Percentiles rank a stretch among this genome's conserved stretches.
phyloP scores from a whole-genome alignment of 2,113 vertebrate genomes.

The Rafetus swinhoei region DNA sequence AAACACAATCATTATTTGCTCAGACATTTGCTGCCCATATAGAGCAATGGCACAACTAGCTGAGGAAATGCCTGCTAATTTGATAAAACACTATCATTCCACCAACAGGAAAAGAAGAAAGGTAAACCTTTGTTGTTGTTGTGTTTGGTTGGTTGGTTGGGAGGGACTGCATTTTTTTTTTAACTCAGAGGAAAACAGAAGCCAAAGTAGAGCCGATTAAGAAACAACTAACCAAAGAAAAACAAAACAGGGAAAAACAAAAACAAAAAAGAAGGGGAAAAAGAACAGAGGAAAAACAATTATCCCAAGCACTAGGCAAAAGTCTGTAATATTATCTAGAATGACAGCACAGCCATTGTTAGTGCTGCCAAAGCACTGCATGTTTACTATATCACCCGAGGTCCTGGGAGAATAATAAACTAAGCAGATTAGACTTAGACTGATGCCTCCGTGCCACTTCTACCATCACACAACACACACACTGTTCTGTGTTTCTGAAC shows the following conservation, averaged over 20 bases:
- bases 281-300: constrained; percentile 70
- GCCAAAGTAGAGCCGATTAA: constrained; percentile 19
- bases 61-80: background rate
- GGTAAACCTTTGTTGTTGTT: background rate
- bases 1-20: background rate
- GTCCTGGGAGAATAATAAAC: constrained; percentile 77
- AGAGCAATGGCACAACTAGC: background rate
- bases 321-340: constrained; percentile 77
- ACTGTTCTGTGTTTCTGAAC: constrained; percentile 52
- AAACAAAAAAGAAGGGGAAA: constrained; percentile 48
- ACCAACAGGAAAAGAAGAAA: constrained; percentile 44
- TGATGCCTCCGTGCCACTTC: constrained; percentile 59
- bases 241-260: background rate
- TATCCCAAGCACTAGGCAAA: constrained; percentile 63
- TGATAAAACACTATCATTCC: constrained; percentile 18
- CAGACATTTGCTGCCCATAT: background rate
- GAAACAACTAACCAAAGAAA: background rate
- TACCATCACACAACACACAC: constrained; percentile 35
- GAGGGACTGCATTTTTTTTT: background rate
- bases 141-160: background rate
- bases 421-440: constrained; percentile 78
- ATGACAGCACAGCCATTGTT: constrained; percentile 76
- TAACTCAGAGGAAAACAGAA: constrained; percentile 3
- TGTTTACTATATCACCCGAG: constrained; percentile 70
- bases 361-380: constrained; percentile 72